Evolutionary conservation across 2,113 vertebrate genomes (phyloP).

Genomic region (Pollachius pollachius): DNA sequence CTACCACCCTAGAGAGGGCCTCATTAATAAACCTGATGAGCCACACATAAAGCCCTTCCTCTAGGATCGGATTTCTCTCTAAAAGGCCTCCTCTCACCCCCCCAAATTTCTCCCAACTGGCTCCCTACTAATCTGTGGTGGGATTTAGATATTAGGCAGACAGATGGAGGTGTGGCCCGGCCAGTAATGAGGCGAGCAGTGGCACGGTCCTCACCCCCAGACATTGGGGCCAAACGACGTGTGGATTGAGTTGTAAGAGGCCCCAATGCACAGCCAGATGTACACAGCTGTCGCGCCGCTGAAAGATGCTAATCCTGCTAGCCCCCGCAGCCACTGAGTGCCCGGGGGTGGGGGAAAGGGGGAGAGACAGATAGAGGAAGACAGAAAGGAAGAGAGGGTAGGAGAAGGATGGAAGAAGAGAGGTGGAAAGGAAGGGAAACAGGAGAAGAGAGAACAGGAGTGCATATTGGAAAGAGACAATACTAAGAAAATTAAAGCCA

Average conservation of each 20-base stretch:
- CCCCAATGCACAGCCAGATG: slow-evolving; percentile 63
- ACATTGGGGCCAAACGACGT: slow-evolving; percentile 53
- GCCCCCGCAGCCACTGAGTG: slow-evolving; percentile 30
- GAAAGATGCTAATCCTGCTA: slow-evolving; percentile 60
- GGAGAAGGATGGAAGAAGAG: neutral
- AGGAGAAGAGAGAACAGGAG: neutral
- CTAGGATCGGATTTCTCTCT: slow-evolving; percentile 37
- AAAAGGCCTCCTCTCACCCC: neutral
- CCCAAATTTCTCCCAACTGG: neutral
- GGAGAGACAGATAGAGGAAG: slow-evolving; percentile 16
- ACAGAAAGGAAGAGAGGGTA: neutral
- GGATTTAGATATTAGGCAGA: slow-evolving; percentile 57
- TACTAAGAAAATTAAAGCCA: too few relatives aligned
- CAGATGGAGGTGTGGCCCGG: slow-evolving; percentile 60
- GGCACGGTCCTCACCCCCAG: slow-evolving; percentile 56
- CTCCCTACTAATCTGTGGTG: slow-evolving; percentile 45
- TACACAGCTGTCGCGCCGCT: slow-evolving; percentile 69
- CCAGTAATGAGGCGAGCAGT: slow-evolving; percentile 66
- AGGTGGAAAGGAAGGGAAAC: neutral
- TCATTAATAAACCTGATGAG: slow-evolving; percentile 44
- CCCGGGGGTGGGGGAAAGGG: slow-evolving; percentile 9
- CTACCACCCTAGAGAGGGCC: slow-evolving; percentile 26
- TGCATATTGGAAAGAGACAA: too few relatives aligned
- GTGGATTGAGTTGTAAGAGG: slow-evolving; percentile 71
- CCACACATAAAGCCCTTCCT: slow-evolving; percentile 36